phyloP scores from a whole-genome alignment of 2,888 invertebrate genomes.

The Psylliodes chrysocephalus region DNA sequence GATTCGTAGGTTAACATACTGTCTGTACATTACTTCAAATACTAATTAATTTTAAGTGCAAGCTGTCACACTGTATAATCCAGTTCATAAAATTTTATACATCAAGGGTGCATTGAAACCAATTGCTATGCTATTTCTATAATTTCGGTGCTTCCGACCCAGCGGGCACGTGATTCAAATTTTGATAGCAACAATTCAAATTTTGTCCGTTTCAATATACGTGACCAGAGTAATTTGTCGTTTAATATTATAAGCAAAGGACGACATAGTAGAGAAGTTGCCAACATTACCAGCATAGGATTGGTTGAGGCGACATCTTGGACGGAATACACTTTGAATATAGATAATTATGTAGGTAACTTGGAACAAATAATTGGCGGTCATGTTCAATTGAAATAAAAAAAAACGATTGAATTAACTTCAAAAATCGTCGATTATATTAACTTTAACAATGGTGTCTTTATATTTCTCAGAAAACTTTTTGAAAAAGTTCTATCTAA shows the following conservation, averaged over 20 bases:
- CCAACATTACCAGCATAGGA: not conserved
- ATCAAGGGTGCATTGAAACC: constrained; percentile 36
- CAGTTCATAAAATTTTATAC: constrained; percentile 12
- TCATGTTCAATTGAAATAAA: too few relatives aligned
- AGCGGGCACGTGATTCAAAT: constrained; percentile 44
- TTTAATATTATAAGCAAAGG: constrained; percentile 25
- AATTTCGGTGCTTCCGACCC: constrained; percentile 40
- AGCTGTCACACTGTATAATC: not conserved
- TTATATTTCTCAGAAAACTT: too few relatives aligned
- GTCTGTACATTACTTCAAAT: too few relatives aligned
- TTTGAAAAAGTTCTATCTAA: too few relatives aligned
- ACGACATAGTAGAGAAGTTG: constrained; percentile 16
- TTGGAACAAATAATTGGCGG: too few relatives aligned
- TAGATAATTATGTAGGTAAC: too few relatives aligned
- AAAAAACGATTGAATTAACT: too few relatives aligned
- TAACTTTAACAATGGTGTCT: too few relatives aligned
- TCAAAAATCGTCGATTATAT: too few relatives aligned
- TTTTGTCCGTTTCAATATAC: constrained; percentile 44
- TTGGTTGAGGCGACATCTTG: not conserved
- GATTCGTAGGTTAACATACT: too few relatives aligned
- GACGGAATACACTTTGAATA: not conserved
- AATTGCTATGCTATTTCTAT: constrained; percentile 46
- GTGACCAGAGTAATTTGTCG: constrained; percentile 41
- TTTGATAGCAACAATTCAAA: constrained; percentile 47
- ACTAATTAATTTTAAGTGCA: not conserved